Conservation (phyloP, 2,888 invertebrate genomes). For the Lycia hirtaria region DNA sequence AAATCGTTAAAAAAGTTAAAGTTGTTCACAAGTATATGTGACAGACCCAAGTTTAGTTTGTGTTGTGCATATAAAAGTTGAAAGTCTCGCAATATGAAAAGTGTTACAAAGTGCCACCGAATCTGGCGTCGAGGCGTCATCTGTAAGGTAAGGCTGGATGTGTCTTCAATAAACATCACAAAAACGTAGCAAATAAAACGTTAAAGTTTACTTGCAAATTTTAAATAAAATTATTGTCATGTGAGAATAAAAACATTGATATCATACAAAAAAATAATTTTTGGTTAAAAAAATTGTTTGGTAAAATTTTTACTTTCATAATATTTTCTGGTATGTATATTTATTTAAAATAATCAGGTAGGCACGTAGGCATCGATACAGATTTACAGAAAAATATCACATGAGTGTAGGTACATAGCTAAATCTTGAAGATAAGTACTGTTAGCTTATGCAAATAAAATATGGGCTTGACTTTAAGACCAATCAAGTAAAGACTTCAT, state of each 20-base stretch:
- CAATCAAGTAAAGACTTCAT: too few relatives aligned
- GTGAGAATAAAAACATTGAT: not conserved
- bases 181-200: conserved; percentile 63
- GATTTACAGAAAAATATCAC: conserved; percentile 5
- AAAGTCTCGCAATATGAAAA: conserved; percentile 83
- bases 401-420: not conserved
- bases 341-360: conserved; percentile 9
- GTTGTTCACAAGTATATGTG: conserved; percentile 83
- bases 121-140: conserved; percentile 82
- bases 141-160: conserved; percentile 84
- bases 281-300: not conserved
- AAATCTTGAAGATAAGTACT: too few relatives aligned
- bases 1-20: conserved; percentile 78
- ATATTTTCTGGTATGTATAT: not conserved
- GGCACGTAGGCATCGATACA: not conserved
- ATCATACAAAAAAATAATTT: not conserved
- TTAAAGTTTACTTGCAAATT: not conserved
- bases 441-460: too few relatives aligned
- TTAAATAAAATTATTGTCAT: not conserved
- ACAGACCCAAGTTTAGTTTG: conserved; percentile 83
- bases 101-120: conserved; percentile 84
- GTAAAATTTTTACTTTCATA: not conserved
- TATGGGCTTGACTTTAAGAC: too few relatives aligned
- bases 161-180: conserved; percentile 83
- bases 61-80: conserved; percentile 82